These are phyloP conservation scores for Drosophila niveifrons DNA, from an alignment of 2,888 invertebrate species.

Conservation along the genomic window DNA sequence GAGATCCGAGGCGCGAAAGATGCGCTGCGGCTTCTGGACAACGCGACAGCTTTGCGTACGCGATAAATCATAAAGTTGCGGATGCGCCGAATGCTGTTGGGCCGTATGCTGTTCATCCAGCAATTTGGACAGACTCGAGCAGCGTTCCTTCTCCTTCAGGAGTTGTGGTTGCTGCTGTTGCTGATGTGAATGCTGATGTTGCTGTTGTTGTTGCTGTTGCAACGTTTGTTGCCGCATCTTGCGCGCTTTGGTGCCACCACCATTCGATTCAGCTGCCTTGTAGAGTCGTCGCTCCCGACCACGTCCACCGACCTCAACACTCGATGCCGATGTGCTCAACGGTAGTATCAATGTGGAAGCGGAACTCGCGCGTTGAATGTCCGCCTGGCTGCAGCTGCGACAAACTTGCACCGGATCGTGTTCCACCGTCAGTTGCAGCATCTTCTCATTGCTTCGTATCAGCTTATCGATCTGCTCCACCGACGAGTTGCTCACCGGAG, in stretches of 20 bases:
- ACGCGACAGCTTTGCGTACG: conserved; percentile 94
- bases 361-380: conserved; percentile 76
- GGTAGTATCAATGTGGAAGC: conserved; percentile 80
- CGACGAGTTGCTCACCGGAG: conserved; percentile 92
- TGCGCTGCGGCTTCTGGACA: conserved; percentile 88
- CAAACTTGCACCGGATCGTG: conserved; percentile 92
- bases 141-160: conserved; percentile 91
- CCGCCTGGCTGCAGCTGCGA: conserved; percentile 87
- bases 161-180: conserved; percentile 21
- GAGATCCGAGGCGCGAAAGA: conserved; percentile 96
- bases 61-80: conserved; percentile 89
- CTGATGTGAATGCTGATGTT: conserved; percentile 20
- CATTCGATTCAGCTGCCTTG: conserved; percentile 81
- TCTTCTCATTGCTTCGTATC: conserved; percentile 90
- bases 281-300: conserved; percentile 82
- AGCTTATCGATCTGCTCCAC: conserved; percentile 92
- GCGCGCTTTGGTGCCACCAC: conserved; percentile 87
- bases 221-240: conserved; percentile 85
- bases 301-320: conserved; percentile 77
- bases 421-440: conserved; percentile 94
- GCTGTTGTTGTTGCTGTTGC: conserved; percentile 80
- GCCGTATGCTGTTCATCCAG: conserved; percentile 89
- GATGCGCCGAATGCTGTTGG: conserved; percentile 74
- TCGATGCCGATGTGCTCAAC: conserved; percentile 81
- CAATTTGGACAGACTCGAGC: conserved; percentile 94